These are phyloP conservation scores for Riptortus pedestris DNA, from an alignment of 1,140 invertebrate species.

Conservation along the genomic window DNA sequence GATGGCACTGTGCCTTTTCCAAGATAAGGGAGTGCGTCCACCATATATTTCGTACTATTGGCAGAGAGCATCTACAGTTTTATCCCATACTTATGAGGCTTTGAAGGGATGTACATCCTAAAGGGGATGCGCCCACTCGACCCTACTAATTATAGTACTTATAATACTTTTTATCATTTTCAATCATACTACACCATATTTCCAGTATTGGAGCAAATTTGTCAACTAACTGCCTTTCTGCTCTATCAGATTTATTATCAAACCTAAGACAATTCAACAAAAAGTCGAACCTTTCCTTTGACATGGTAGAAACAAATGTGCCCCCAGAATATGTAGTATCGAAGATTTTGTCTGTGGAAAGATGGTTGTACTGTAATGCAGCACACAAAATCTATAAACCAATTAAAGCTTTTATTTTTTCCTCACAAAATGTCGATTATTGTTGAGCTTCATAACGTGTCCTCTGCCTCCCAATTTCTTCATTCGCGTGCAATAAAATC, in stretches of 20 bases:
- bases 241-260: conserved; percentile 33
- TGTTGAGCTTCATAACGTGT: background rate
- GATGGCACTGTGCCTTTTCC: no score
- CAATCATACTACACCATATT: conserved; percentile 27
- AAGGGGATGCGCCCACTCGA: no score
- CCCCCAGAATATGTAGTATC: conserved; percentile 28
- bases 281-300: conserved; percentile 34
- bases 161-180: background rate
- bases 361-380: conserved; percentile 31
- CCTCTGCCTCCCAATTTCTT: background rate
- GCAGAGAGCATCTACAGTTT: no score
- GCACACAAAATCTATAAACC: conserved; percentile 29
- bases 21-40: no score
- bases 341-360: conserved; percentile 30
- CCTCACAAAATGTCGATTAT: background rate
- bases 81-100: no score
- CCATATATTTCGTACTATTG: no score
- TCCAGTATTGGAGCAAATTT: conserved; percentile 35
- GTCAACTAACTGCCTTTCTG: conserved; percentile 30
- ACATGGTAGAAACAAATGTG: conserved; percentile 32
- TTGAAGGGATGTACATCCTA: no score
- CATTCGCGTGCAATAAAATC: background rate
- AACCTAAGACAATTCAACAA: conserved; percentile 34
- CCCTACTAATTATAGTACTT: no score
- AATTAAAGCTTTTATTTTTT: conserved; percentile 26